Evolutionary conservation across 2,888 invertebrate genomes (phyloP).

Genomic region (Oscheius onirici): DNA sequence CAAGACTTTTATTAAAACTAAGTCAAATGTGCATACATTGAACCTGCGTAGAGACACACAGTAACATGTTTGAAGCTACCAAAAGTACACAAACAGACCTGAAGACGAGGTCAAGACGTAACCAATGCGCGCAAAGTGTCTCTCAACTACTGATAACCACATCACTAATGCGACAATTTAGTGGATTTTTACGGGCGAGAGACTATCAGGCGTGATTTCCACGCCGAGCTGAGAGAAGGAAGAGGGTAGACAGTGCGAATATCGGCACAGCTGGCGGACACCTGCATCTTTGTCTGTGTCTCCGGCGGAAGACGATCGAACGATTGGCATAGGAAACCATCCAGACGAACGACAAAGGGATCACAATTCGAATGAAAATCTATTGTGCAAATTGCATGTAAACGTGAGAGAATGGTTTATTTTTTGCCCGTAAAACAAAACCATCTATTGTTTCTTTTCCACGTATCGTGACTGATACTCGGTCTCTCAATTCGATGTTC

Average conservation of each 20-base stretch:
- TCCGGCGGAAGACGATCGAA: too few relatives aligned
- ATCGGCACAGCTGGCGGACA: too few relatives aligned
- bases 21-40: background rate
- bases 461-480: too few relatives aligned
- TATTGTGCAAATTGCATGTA: too few relatives aligned
- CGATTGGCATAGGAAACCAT: too few relatives aligned
- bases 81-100: background rate
- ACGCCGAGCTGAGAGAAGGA: background rate
- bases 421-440: too few relatives aligned
- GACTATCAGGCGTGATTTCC: slow-evolving; percentile 18
- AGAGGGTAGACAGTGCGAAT: background rate
- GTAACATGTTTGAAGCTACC: background rate
- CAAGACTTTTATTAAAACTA: background rate
- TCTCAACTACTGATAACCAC: slow-evolving; percentile 1
- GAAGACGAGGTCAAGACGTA: background rate
- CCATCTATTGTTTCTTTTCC: too few relatives aligned
- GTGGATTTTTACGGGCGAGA: background rate
- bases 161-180: slow-evolving; percentile 15
- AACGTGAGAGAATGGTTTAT: too few relatives aligned
- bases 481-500: too few relatives aligned
- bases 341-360: too few relatives aligned
- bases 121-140: background rate
- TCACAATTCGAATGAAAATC: too few relatives aligned
- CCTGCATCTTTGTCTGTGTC: too few relatives aligned
- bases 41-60: background rate